Percentiles rank a stretch among this genome's conserved stretches.
Evolutionary conservation across 1,140 invertebrate species (phyloP).

Genomic region (Tribolium castaneum): DNA sequence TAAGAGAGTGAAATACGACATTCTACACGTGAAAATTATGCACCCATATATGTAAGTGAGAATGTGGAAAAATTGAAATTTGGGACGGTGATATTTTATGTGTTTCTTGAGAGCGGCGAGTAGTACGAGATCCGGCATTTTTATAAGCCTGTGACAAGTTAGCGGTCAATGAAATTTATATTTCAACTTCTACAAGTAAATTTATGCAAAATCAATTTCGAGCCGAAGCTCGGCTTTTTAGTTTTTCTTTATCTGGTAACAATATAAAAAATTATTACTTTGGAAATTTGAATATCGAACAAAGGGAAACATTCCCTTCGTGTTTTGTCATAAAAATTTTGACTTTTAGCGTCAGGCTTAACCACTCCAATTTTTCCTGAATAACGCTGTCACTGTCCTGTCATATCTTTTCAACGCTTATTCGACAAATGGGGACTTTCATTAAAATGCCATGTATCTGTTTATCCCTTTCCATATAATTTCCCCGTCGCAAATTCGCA

Average conservation of each 20-base stretch:
- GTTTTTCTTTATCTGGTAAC: neutral
- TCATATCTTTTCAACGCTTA: constrained; percentile 39
- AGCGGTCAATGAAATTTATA: constrained; percentile 34
- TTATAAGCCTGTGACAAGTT: constrained; percentile 19
- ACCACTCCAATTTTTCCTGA: constrained; percentile 40
- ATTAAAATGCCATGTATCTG: constrained; percentile 41
- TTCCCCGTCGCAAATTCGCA: constrained; percentile 3
- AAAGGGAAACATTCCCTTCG: constrained; percentile 32
- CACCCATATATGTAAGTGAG: constrained; percentile 25
- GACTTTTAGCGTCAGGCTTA: constrained; percentile 40
- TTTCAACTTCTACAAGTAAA: constrained; percentile 10
- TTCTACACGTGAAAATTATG: constrained; percentile 14
- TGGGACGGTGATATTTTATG: constrained; percentile 4
- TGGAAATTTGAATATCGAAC: constrained; percentile 28
- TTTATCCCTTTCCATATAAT: constrained; percentile 35
- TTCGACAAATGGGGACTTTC: constrained; percentile 41
- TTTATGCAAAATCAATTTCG: constrained; percentile 22
- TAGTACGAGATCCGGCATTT: constrained; percentile 20
- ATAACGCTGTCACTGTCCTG: constrained; percentile 40
- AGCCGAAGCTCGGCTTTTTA: neutral
- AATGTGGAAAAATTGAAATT: constrained; percentile 30
- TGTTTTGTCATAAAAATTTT: constrained; percentile 42
- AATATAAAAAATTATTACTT: constrained; percentile 24
- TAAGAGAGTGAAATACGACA: constrained; percentile 12
- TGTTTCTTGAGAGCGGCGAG: constrained; percentile 3